Evolutionary conservation across 1,140 invertebrate genomes (phyloP).

Genomic region (silkworm (Bombyx mori)): DNA sequence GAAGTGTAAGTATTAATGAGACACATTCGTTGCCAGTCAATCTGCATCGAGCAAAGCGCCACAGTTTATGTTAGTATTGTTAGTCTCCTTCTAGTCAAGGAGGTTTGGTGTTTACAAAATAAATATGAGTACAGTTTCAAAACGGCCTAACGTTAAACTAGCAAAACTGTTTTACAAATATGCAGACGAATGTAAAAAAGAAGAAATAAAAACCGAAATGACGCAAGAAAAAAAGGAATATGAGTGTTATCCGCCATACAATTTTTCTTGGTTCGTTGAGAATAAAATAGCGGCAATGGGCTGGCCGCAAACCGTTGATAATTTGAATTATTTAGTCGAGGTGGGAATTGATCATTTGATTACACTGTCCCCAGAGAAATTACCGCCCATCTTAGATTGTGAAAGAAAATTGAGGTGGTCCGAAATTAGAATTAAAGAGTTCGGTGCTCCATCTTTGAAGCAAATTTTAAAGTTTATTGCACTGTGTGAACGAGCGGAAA

Average conservation of each 20-base stretch:
- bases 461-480: constrained; percentile 79
- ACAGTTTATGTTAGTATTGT: no score
- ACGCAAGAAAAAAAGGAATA: constrained; percentile 20
- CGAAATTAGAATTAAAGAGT: constrained; percentile 76
- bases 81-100: neutral
- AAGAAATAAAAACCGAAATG: constrained; percentile 11
- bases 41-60: neutral
- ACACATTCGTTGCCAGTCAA: constrained; percentile 1
- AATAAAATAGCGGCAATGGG: constrained; percentile 65
- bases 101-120: constrained; percentile 21
- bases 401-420: constrained; percentile 71
- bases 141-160: constrained; percentile 52
- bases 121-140: constrained; percentile 33
- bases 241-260: constrained; percentile 52
- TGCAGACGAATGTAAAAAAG: constrained; percentile 20
- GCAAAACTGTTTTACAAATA: constrained; percentile 61
- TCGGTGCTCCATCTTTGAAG: constrained; percentile 75
- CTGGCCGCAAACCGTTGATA: constrained; percentile 72
- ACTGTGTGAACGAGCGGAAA: constrained; percentile 70
- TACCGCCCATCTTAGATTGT: constrained; percentile 70
- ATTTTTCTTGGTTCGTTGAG: constrained; percentile 61
- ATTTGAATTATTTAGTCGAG: constrained; percentile 74
- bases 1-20: no score
- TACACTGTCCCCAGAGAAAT: constrained; percentile 75
- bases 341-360: constrained; percentile 72